phyloP scores from a whole-genome alignment of 1,140 invertebrate genomes.

The Archivesica marissinica region DNA sequence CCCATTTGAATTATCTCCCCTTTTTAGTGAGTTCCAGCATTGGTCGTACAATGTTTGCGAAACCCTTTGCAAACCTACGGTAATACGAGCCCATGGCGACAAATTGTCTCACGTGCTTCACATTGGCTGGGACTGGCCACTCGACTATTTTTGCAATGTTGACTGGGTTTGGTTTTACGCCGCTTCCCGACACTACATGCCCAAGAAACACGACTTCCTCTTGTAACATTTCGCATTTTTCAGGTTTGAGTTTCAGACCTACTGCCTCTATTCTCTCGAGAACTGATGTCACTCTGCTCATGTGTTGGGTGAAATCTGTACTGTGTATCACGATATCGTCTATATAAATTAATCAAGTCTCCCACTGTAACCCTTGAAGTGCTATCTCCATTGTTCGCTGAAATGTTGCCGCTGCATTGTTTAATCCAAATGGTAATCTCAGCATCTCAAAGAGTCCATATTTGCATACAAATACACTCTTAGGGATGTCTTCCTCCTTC shows the following conservation, averaged over 20 bases:
- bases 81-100: constrained; percentile 19
- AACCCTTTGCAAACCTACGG: neutral
- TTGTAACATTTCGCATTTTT: neutral
- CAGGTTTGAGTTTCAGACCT: constrained; percentile 7
- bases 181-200: constrained; percentile 12
- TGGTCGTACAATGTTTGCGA: neutral
- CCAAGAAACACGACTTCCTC: constrained; percentile 36
- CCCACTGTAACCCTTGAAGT: too few relatives aligned
- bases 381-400: too few relatives aligned
- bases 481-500: too few relatives aligned
- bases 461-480: too few relatives aligned
- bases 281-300: neutral
- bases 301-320: neutral
- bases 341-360: too few relatives aligned
- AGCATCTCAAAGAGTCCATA: too few relatives aligned
- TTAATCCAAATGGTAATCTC: too few relatives aligned
- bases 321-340: too few relatives aligned
- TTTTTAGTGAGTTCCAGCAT: neutral
- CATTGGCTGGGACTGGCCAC: constrained; percentile 21
- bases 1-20: neutral
- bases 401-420: too few relatives aligned
- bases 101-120: constrained; percentile 46
- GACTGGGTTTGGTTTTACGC: neutral
- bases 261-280: neutral
- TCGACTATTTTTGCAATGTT: neutral